These are phyloP conservation scores for Pocillopora damicornis DNA, from an alignment of 64 coral and sea anemone species.

Conservation along the genomic window DNA sequence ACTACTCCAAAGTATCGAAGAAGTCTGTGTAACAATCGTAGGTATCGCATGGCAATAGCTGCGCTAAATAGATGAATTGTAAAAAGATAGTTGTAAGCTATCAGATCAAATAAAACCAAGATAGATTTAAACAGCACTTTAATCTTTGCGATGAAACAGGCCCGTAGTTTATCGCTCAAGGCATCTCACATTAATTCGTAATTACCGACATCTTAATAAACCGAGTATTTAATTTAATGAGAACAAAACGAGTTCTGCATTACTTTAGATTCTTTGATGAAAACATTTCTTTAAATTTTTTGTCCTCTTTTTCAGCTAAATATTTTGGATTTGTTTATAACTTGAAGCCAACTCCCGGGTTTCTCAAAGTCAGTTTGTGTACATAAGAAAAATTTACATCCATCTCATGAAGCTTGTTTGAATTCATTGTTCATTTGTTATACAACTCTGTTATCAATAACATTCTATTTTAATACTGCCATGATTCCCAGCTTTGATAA, in stretches of 20 bases:
- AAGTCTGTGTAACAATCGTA: neutral
- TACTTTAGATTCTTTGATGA: neutral
- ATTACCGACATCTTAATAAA: neutral
- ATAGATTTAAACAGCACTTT: neutral
- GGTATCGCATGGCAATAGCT: neutral
- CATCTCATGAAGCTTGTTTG: no score
- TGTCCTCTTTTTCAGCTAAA: neutral
- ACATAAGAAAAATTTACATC: no score
- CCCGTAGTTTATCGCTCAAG: neutral
- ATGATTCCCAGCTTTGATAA: no score
- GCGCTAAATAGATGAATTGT: neutral
- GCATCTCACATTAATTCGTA: neutral
- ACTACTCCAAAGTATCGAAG: neutral
- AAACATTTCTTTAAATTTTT: neutral
- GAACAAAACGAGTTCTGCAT: neutral
- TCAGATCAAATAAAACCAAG: neutral
- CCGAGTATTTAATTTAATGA: neutral
- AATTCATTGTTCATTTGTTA: no score
- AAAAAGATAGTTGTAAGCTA: neutral
- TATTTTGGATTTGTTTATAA: no score
- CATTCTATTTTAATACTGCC: no score
- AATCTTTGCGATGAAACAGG: neutral
- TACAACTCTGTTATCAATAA: no score
- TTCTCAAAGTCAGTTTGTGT: no score
- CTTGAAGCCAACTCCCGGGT: no score